These are phyloP conservation scores for Fulica atra DNA, from an alignment of 2,113 vertebrate genomes.

Conservation along the genomic window DNA sequence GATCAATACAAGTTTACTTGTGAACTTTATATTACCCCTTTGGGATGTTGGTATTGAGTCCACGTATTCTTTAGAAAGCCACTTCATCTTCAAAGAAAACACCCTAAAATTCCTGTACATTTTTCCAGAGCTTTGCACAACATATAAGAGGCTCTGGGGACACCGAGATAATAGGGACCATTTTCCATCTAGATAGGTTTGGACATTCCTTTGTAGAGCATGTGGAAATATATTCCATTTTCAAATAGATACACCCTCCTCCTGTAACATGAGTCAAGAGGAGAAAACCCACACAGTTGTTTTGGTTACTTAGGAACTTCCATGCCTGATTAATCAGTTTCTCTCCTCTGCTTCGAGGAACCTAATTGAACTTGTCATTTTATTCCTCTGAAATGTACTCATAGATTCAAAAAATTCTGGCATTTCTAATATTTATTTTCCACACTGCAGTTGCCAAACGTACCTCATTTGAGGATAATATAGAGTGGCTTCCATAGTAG, in stretches of 20 bases:
- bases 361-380: conserved; percentile 65
- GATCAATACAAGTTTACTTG: neutral
- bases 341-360: conserved; percentile 61
- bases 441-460: neutral
- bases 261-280: conserved; percentile 66
- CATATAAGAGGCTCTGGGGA: neutral
- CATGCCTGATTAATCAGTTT: conserved; percentile 70
- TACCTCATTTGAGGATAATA: neutral
- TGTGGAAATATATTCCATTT: conserved; percentile 56
- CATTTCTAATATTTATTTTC: conserved; percentile 61
- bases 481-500: neutral
- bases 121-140: neutral
- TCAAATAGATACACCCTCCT: conserved; percentile 54
- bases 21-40: neutral
- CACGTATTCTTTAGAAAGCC: neutral
- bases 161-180: neutral
- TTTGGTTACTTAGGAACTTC: conserved; percentile 73
- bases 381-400: conserved; percentile 47
- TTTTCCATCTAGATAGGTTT: conserved; percentile 36
- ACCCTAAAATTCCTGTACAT: neutral
- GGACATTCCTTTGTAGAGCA: conserved; percentile 31
- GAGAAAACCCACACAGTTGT: conserved; percentile 71
- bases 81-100: neutral
- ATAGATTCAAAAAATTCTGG: conserved; percentile 5
- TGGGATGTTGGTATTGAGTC: neutral